These are phyloP conservation scores for Tachycineta bicolor DNA, from an alignment of 2,113 vertebrate genomes.

Conservation along the genomic window DNA sequence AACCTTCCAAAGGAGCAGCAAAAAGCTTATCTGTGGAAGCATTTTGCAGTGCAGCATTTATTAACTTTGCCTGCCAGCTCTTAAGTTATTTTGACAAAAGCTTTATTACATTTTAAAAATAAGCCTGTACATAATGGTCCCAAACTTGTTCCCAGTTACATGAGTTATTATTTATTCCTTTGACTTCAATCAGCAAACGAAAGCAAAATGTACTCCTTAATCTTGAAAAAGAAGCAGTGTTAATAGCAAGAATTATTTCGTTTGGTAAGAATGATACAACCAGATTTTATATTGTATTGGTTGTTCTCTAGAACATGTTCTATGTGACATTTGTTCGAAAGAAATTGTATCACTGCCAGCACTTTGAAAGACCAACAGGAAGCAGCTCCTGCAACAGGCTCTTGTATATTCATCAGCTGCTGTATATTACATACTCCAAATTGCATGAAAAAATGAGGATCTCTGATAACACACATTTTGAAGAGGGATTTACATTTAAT, in stretches of 20 bases:
- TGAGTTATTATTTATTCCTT: neutral
- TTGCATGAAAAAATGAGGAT: conserved; percentile 48
- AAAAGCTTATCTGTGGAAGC: neutral
- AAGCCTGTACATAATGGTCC: neutral
- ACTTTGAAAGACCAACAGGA: conserved; percentile 36
- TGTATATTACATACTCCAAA: conserved; percentile 52
- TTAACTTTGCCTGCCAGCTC: neutral
- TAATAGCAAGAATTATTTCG: conserved; percentile 24
- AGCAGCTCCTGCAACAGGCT: conserved; percentile 17
- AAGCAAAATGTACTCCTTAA: neutral
- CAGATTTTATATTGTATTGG: neutral
- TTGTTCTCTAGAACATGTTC: neutral
- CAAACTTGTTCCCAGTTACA: neutral
- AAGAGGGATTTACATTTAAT: conserved; percentile 85
- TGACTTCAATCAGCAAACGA: neutral
- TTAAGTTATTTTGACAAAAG: conserved; percentile 7
- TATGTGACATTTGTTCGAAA: conserved; percentile 14
- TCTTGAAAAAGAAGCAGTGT: neutral
- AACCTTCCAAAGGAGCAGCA: neutral
- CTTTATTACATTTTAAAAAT: neutral
- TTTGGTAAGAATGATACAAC: neutral
- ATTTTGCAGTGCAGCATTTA: neutral
- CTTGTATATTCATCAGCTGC: conserved; percentile 49
- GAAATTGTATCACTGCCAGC: neutral
- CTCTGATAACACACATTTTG: conserved; percentile 45